Conservation (phyloP, 2,797 vertebrate species). For the Alosa sapidissima region DNA sequence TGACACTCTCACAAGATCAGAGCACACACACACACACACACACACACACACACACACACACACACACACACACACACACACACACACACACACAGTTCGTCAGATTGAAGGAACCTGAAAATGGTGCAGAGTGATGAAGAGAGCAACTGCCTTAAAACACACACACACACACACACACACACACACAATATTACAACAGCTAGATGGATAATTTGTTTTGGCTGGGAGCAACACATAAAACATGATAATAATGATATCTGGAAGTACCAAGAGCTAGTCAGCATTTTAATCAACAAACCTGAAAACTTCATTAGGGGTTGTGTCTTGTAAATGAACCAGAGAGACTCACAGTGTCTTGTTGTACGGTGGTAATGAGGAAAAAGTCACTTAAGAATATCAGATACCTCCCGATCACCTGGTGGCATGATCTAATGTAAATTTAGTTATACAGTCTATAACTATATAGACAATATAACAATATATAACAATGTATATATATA, state of each 20-base stretch:
- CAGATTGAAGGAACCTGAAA: no score
- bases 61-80: neutral
- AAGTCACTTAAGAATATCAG: no score
- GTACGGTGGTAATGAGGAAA: no score
- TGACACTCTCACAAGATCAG: neutral
- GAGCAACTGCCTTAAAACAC: no score
- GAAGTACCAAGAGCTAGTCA: neutral
- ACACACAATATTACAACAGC: neutral
- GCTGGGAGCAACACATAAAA: neutral
- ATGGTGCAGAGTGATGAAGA: no score
- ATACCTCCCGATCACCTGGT: no score
- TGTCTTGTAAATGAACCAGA: neutral
- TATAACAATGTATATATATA: no score
- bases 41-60: constrained; percentile 1
- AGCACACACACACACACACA: neutral
- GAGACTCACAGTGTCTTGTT: no score
- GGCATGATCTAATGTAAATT: no score
- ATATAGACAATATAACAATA: no score
- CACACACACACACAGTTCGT: neutral
- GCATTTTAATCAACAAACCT: neutral
- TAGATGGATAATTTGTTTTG: no score
- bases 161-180: neutral
- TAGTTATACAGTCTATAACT: no score
- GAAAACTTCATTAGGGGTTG: neutral
- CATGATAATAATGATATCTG: neutral